A percentile compares a stretch with the other conserved stretches of the same genome.
phyloP scores from a whole-genome alignment of 2,797 vertebrate genomes.

The Buphagus erythrorhynchus region DNA sequence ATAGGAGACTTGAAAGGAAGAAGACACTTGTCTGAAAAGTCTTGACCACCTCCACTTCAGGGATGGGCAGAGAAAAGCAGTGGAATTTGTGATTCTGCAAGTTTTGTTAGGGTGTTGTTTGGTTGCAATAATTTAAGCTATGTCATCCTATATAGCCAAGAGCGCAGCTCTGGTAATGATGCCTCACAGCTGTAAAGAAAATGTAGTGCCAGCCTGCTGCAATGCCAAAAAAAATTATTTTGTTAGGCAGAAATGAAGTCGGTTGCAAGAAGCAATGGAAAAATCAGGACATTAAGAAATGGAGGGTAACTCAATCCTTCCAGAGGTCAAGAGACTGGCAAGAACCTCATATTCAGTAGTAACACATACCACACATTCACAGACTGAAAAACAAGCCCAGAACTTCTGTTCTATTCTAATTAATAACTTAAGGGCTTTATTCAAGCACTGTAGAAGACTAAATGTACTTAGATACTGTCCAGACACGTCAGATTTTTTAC shows the following conservation, averaged over 20 bases:
- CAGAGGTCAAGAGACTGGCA: constrained; percentile 30
- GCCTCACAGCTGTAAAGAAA: constrained; percentile 50
- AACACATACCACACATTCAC: constrained; percentile 43
- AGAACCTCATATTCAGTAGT: constrained; percentile 13
- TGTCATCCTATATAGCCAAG: background rate
- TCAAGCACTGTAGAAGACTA: background rate
- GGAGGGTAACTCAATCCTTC: constrained; percentile 30
- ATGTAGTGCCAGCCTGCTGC: constrained; percentile 42
- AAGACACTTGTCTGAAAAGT: background rate
- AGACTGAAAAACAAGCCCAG: constrained; percentile 52
- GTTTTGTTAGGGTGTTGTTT: background rate
- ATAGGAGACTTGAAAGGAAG: background rate
- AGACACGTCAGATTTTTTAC: constrained; percentile 47
- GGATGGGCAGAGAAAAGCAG: background rate
- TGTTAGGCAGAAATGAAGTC: constrained; percentile 3
- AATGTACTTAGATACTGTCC: constrained; percentile 24
- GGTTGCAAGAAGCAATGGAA: constrained; percentile 23
- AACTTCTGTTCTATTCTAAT: constrained; percentile 57
- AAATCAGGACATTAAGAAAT: constrained; percentile 28
- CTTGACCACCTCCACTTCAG: background rate
- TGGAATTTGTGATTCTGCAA: background rate
- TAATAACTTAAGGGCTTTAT: constrained; percentile 38
- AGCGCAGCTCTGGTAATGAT: background rate
- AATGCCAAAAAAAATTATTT: constrained; percentile 10
- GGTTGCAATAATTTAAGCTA: background rate